Base-by-base conservation (phyloP, 2,113 vertebrate species). In the Tupaia chinensis region DNA sequence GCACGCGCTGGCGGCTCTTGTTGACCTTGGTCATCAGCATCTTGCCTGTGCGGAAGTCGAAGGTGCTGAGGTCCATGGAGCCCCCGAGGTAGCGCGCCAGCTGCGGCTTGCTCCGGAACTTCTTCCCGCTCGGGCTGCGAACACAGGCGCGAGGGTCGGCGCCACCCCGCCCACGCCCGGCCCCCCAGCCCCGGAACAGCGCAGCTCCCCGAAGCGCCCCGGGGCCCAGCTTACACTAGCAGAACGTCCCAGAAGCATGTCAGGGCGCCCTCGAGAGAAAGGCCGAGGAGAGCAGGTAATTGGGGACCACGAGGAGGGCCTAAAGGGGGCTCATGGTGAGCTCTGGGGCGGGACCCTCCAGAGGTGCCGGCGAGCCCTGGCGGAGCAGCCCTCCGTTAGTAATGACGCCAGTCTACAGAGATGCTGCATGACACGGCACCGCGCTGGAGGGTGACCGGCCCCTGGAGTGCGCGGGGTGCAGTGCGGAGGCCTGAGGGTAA, bases 31-130 rank as follows among this genome's bases (percentile, higher is more conserved):
- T 99, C 99, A 99, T 99, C 86, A 99, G 98, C 99, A 99, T 99
- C 73, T 99, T 99, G 17, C 99, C 99, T 0, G 99, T 99, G 92
- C 99, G 99, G 98, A 99, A 99, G 97, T 99, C 99, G 0, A 99
- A 99, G 44, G 99, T 99, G 98, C 99, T 99, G 89, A 99, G 99
- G 98, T 99, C 99, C 99, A 99, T 99, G 89, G 99, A 99, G 98
- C 99, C 99, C 3, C 99, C 99, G 96, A 99, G 98, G 98, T 99
- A 99, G 14, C 99, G 99, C 0, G 99, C 99, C 98, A 99, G 98
- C 98, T 99, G 99, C 5, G 99, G 99, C 97, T 99, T 99, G 98
- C 99, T 99, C 90, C 99, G 99, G 98, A 99, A 99, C 98, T 99
- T 99, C 98, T 99, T 99, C 96, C 99, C 99, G 82, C 99, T 99